Base-by-base conservation (phyloP, 2,113 vertebrate species). In the Menura novaehollandiae region DNA sequence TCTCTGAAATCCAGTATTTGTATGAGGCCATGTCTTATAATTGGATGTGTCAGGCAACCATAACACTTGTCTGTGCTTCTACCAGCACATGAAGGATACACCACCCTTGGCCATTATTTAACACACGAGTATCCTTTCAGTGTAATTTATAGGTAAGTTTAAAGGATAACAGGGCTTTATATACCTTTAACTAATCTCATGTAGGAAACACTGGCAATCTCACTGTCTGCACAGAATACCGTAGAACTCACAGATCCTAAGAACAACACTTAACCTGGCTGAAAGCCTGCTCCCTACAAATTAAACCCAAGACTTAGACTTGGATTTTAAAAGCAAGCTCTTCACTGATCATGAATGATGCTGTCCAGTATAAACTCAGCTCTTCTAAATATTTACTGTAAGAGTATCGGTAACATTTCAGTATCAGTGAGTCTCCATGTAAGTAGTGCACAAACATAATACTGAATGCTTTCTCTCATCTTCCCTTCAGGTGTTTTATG, bases 371-470 rank as follows among this genome's bases (percentile, higher is more conserved):
- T 11, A 64, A 73, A 5, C 18, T 80, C 68, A 37, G 17, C 4
- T 88, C 26, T 72, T 76, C 49, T 52, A 63, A 88, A 27, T 77
- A 53, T 44, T 77, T 53, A 33, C 63, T 52, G 13, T 55, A n/a
- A 67, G 43, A 43, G 2, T 63, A 56, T 11, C 0, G 0, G 6
- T 68, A 75, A 67, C 5, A 1, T 9, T n/a, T 32, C 6, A 35
- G 23, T 32, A 37, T 26, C 12, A 17, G 9, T 15, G 44, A 30
- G 14, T 53, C 11, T 60, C 41, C 30, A 9, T n/a, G 41, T 22
- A 41, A 0, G 0, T 2, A 32, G 9, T 21, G 11, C 37, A 80
- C 26, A 69, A 58, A 66, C 5, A 32, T 55, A 55, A 41, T 9
- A 37, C 30, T 20, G 10, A 85, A 64, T 28, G 24, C 6, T 53